Percentiles rank a stretch among this genome's conserved stretches.
Evolutionary conservation across 2,797 vertebrate genomes (phyloP).

Genomic region (Phoxinus dragarum): DNA sequence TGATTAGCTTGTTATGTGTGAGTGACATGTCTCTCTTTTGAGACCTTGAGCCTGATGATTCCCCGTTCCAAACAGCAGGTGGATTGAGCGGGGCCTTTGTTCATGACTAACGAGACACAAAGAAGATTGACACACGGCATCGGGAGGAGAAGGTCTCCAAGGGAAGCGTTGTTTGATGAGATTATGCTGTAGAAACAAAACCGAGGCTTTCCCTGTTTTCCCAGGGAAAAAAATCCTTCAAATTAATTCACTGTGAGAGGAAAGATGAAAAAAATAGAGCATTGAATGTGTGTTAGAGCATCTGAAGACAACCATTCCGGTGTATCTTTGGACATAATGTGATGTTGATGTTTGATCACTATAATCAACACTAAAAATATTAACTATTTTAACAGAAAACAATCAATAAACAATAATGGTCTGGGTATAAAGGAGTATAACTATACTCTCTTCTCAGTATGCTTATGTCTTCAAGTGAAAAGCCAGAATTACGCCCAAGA

Average conservation of each 20-base stretch:
- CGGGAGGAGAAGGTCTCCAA: conserved; percentile 28
- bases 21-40: conserved; percentile 50
- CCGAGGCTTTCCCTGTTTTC: background rate
- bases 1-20: conserved; percentile 52
- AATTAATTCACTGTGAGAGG: conserved; percentile 13
- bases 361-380: background rate
- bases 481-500: background rate
- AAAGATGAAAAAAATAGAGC: conserved; percentile 5
- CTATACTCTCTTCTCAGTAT: background rate
- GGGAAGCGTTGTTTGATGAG: conserved; percentile 47
- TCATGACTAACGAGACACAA: conserved; percentile 49
- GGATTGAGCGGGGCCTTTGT: conserved; percentile 37
- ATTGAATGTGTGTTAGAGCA: background rate
- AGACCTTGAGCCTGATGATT: conserved; percentile 37
- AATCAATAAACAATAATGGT: background rate
- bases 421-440: background rate
- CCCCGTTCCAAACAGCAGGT: conserved; percentile 41
- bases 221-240: background rate
- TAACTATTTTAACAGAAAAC: background rate
- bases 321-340: background rate
- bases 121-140: conserved; percentile 50
- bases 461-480: conserved; percentile 9
- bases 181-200: conserved; percentile 50
- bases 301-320: background rate
- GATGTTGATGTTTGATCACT: background rate